Conservation (phyloP, 1,140 invertebrate species). For the Bombus consobrinus region DNA sequence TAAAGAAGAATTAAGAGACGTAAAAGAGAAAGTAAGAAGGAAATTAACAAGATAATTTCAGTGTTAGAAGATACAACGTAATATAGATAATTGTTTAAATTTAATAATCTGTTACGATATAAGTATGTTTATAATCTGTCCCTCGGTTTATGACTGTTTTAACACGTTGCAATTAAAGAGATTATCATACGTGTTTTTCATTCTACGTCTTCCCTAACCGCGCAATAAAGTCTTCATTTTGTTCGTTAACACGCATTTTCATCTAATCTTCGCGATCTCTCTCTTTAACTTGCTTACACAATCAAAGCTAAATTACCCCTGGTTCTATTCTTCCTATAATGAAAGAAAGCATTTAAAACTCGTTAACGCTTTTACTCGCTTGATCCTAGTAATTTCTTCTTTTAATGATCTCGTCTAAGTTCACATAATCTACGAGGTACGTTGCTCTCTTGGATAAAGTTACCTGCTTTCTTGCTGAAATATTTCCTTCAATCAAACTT, state of each 20-base stretch:
- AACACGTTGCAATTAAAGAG: background rate
- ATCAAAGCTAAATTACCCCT: background rate
- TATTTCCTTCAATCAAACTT: background rate
- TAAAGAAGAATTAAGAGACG: background rate
- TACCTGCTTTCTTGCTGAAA: background rate
- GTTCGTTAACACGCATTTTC: constrained; percentile 2
- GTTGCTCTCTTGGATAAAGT: background rate
- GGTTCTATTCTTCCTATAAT: background rate
- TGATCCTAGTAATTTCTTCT: background rate
- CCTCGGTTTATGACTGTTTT: background rate
- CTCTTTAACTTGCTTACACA: background rate
- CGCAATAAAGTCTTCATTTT: background rate
- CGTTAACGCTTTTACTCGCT: background rate
- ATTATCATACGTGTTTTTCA: background rate
- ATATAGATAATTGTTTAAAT: background rate
- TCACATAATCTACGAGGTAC: background rate
- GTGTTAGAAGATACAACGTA: background rate
- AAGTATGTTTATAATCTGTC: too few relatives aligned
- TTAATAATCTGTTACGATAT: too few relatives aligned
- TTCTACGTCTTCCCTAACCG: background rate
- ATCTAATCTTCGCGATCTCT: background rate
- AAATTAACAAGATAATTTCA: background rate
- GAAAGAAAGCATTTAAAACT: constrained; percentile 13
- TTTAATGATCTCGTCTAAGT: background rate
- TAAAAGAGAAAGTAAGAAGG: background rate